phyloP scores from a whole-genome alignment of 1,140 invertebrate species.

The Thaumatotibia leucotreta region DNA sequence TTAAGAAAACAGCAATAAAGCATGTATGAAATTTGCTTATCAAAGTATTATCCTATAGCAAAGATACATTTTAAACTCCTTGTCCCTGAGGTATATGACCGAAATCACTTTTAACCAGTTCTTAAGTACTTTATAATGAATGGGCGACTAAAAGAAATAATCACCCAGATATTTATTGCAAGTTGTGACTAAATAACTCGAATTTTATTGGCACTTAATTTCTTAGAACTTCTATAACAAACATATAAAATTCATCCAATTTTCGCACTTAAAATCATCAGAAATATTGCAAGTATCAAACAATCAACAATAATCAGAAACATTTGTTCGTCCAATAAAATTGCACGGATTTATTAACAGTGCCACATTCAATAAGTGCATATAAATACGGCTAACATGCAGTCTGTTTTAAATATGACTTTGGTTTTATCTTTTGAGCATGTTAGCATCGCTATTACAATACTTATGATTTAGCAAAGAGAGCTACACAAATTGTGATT shows the following conservation, averaged over 20 bases:
- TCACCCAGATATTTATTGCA: neutral
- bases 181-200: neutral
- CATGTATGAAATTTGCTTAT: neutral
- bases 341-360: slow-evolving; percentile 15
- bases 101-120: neutral
- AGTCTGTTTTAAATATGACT: slow-evolving; percentile 32
- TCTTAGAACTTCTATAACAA: neutral
- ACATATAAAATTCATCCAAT: slow-evolving; percentile 5
- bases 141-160: neutral
- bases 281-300: neutral
- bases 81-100: neutral
- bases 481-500: slow-evolving; percentile 36
- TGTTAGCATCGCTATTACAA: slow-evolving; percentile 25
- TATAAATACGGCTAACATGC: slow-evolving; percentile 17
- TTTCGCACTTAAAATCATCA: neutral
- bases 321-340: neutral
- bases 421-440: too few species aligned
- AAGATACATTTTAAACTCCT: too few species aligned
- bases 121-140: neutral
- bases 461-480: slow-evolving; percentile 33
- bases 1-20: neutral
- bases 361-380: slow-evolving; percentile 24
- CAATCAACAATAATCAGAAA: slow-evolving; percentile 1
- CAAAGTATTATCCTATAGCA: too few species aligned
- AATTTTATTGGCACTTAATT: slow-evolving; percentile 1